These are phyloP conservation scores for Oscheius myriophilus DNA, from an alignment of 2,888 invertebrate species.

Conservation along the genomic window DNA sequence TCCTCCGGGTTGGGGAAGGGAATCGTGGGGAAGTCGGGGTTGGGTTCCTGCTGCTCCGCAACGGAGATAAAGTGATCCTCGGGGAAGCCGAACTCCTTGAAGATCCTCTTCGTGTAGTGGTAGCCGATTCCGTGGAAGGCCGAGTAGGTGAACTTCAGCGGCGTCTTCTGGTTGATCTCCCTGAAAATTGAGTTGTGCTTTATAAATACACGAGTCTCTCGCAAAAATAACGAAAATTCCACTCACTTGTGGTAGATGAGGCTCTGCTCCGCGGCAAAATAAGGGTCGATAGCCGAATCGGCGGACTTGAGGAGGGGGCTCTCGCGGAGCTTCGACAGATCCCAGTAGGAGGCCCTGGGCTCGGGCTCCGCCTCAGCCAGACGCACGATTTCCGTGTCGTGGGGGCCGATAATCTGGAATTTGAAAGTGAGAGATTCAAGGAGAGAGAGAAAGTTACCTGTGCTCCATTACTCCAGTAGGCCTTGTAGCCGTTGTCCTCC, in stretches of 20 bases:
- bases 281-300: conserved; percentile 76
- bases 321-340: conserved; percentile 76
- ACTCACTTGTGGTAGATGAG: conserved; percentile 52
- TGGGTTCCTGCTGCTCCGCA: conserved; percentile 80
- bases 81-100: conserved; percentile 80
- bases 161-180: conserved; percentile 65
- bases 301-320: conserved; percentile 76
- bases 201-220: not conserved
- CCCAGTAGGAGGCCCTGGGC: conserved; percentile 84
- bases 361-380: conserved; percentile 82
- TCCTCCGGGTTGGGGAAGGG: conserved; percentile 98
- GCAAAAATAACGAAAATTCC: not conserved
- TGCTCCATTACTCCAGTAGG: conserved; percentile 90
- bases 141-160: conserved; percentile 84
- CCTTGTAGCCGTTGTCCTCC: conserved; percentile 96
- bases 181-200: conserved; percentile 38
- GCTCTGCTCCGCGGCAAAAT: conserved; percentile 75
- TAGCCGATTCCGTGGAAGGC: conserved; percentile 98
- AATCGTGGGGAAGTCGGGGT: conserved; percentile 97
- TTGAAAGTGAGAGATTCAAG: not conserved
- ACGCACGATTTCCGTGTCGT: conserved; percentile 86
- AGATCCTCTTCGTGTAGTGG: conserved; percentile 81
- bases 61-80: conserved; percentile 71
- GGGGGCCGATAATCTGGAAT: conserved; percentile 85
- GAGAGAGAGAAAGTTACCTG: conserved; percentile 74